Percentiles rank a stretch among this genome's conserved stretches.
phyloP scores from a whole-genome alignment of 2,113 vertebrate species.

The Clupea harengus region DNA sequence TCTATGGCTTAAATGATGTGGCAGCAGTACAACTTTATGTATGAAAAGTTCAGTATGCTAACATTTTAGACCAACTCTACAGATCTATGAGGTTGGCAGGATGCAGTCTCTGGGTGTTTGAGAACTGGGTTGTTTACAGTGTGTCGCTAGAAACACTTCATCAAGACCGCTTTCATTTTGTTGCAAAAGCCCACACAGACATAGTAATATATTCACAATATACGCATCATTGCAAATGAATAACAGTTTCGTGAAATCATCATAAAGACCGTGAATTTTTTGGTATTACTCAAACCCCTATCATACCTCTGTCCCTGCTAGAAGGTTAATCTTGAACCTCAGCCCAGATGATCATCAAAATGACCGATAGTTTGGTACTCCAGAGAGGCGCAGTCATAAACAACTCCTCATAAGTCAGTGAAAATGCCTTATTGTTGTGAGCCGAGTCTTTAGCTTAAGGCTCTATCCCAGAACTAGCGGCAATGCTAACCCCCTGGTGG shows the following conservation, averaged over 20 bases:
- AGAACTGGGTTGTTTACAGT: not conserved
- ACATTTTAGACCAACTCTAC: not conserved
- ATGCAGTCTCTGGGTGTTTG: not conserved
- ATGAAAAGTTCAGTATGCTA: not conserved
- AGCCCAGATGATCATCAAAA: not conserved
- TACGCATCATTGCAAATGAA: not conserved
- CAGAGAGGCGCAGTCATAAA: not conserved
- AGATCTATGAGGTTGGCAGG: not conserved
- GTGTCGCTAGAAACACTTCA: not conserved
- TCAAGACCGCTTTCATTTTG: not conserved
- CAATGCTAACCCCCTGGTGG: not conserved
- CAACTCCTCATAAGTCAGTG: not conserved
- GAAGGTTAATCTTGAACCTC: not conserved
- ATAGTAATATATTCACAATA: not conserved
- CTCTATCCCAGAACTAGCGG: not conserved
- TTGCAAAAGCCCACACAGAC: not conserved
- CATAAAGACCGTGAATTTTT: not conserved
- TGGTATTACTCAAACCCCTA: not conserved
- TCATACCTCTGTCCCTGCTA: not conserved
- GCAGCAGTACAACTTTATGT: not conserved
- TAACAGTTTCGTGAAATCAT: not conserved
- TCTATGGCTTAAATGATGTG: not conserved
- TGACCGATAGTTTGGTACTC: not conserved
- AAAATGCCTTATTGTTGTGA: not conserved
- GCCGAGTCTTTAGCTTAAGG: not conserved